Evolutionary conservation across 2,888 invertebrate genomes (phyloP), one percentile per base, ranked within the genome.

Genomic region (Drosophila atroscutellata): DNA sequence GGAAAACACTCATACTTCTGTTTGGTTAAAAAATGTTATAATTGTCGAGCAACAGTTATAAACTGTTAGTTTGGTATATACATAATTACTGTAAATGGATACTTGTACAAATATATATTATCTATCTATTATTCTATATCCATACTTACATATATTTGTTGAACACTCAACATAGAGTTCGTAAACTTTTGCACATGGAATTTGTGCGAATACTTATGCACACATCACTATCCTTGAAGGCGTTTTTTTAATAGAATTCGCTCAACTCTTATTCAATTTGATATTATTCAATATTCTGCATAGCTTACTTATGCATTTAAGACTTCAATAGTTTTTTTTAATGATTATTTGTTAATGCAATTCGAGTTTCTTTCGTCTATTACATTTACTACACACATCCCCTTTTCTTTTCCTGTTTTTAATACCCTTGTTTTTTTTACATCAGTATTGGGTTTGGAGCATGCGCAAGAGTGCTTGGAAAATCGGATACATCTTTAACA

Each of bases 401-500:
- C 20, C 24, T 47, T 39, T 57, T 32, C 32, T n/a, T 47, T 32
- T 47, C 24, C 45, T 56, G 39, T 56, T 6, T 56, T 42, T 45
- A 45, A 45, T 15, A 45, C 15, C 45, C 15, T 15, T 45, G 24
- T 30, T 32, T 26, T 45, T 24, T 26, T 36, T 54, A 18, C 24
- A 18, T 45, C 20, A 20, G 57, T 32, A 11, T 32, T 45, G 18
- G 32, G 24, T 9, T 24, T 13, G 57, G 18, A 8, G 45, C 57
- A 57, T 57, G 57, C 57, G 57, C 57, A 45, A 5, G 32, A 11
- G 20, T 0, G 28, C 6, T 42, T 42, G 20, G 42, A 30, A 39
- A 56, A 56, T 56, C 56, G 39, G 56, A 30, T 56, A 42, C 45
- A 45, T 42, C 56, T 56, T 39, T 56, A 30, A 2, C 30, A 11